Base-by-base conservation (phyloP, 2,797 vertebrate species). In the Cossypha niveicapilla region DNA sequence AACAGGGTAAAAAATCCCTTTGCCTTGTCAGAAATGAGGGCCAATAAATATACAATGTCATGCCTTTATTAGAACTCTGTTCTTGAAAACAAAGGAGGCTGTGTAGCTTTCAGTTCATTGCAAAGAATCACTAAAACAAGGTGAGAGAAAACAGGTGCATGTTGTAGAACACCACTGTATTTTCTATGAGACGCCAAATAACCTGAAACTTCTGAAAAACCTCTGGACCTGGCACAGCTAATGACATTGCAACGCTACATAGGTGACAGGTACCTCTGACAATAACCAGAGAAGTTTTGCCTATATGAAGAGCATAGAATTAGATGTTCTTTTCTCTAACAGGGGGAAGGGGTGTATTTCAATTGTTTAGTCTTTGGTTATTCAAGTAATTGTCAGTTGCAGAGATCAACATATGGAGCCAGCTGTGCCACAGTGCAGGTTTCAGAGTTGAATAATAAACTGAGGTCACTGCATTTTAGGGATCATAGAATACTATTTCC, bases 391-490 rank as follows among this genome's bases (percentile, higher is more conserved):
- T 73, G 7, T 10, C 61, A 23, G 5, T 34, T 54, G 72, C 4
- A 4, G 47, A 82, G 41, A 66, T 72, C 53, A 61, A 48, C 10
- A 21, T 23, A 63, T 42, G 34, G 76, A 84, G 24, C 56, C 28
- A 70, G 32, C 10, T 62, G 28, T 79, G 47, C 23, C 74, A 67
- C 27, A 51, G 19, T 34, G 61, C 5, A 86, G 4, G 9, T 53
- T 92, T 87, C 48, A 0, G 1, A 91, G 18, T 6, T 66, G n/a
- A 63, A 60, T 10, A 8, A 63, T 76, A 78, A 85, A 50, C 10
- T 0, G 4, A 54, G 24, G 0, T 2, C 16, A n/a, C 10, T 1
- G 0, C 8, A 60, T n/a, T 13, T 70, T 50, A 50, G 34, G 30
- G 67, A 70, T 82, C 32, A 27, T 5, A 47, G 10, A 61, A 50